Percentiles rank a stretch among this genome's conserved stretches.
Evolutionary conservation across 64 coral and sea anemone species (phyloP).

Genomic region (Orbicella faveolata): DNA sequence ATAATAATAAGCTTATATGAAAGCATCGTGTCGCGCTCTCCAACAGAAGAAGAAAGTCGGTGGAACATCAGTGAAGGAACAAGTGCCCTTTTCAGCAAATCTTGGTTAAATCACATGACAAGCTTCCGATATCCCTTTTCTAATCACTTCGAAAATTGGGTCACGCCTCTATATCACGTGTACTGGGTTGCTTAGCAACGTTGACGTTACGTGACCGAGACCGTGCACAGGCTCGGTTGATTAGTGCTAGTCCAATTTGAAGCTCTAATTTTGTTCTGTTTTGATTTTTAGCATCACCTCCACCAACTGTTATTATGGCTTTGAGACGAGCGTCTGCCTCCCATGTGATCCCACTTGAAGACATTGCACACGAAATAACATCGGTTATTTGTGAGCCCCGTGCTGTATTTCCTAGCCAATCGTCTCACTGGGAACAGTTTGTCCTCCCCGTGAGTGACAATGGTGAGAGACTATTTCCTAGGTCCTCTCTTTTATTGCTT

Average conservation of each 20-base stretch:
- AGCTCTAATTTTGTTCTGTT: not conserved
- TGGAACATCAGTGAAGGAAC: no score
- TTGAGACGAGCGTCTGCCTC: not conserved
- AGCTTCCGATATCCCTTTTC: no score
- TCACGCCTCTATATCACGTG: no score
- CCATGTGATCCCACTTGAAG: conserved; percentile 19
- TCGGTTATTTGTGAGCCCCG: not conserved
- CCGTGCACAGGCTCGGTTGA: no score
- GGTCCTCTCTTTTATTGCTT: no score
- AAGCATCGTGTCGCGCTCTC: no score
- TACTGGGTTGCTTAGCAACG: no score
- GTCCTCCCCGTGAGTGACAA: not conserved
- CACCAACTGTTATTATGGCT: not conserved
- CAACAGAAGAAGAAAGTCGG: no score
- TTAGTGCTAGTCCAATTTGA: not conserved
- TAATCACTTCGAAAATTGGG: no score
- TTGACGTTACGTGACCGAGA: no score
- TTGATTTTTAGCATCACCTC: not conserved
- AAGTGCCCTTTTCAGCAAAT: no score
- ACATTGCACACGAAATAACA: conserved; percentile 4
- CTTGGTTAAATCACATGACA: not conserved
- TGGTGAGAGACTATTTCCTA: not conserved
- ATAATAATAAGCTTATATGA: no score
- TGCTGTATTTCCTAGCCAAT: not conserved
- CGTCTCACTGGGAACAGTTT: not conserved